phyloP scores from a whole-genome alignment of 2,888 invertebrate species.

The Lasioglossum lativentre region DNA sequence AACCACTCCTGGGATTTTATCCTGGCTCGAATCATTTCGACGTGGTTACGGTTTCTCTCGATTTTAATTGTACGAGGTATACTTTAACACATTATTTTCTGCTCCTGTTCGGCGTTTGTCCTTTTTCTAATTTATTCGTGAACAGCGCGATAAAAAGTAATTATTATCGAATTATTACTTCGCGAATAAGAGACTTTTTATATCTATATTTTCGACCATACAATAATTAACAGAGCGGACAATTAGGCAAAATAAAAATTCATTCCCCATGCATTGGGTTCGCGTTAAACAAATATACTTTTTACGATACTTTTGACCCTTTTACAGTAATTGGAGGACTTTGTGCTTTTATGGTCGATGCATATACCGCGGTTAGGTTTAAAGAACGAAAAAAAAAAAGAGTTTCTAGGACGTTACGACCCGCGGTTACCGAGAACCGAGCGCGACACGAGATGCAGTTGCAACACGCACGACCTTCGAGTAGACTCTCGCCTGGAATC shows the following conservation, averaged over 20 bases:
- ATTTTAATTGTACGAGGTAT: neutral
- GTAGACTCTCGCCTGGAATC: constrained; percentile 6
- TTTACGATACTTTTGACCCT: no score
- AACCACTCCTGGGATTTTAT: neutral
- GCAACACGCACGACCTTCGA: constrained; percentile 45
- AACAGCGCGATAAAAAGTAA: no score
- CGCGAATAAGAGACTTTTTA: no score
- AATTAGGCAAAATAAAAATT: no score
- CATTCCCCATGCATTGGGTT: no score
- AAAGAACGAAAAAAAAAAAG: constrained; percentile 32
- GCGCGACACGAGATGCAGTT: constrained; percentile 29
- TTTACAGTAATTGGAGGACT: neutral
- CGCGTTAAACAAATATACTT: no score
- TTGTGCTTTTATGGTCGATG: neutral
- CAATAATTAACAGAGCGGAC: no score
- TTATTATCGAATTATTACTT: no score
- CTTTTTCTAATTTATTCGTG: no score
- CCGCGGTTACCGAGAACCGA: constrained; percentile 36
- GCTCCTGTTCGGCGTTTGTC: no score
- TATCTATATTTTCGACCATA: no score
- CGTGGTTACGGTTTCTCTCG: neutral
- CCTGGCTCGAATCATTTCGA: neutral
- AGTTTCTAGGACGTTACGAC: constrained; percentile 47
- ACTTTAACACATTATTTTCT: no score
- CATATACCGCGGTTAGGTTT: neutral